Conservation (phyloP, 2,888 invertebrate species). For the Nudaria mundana region DNA sequence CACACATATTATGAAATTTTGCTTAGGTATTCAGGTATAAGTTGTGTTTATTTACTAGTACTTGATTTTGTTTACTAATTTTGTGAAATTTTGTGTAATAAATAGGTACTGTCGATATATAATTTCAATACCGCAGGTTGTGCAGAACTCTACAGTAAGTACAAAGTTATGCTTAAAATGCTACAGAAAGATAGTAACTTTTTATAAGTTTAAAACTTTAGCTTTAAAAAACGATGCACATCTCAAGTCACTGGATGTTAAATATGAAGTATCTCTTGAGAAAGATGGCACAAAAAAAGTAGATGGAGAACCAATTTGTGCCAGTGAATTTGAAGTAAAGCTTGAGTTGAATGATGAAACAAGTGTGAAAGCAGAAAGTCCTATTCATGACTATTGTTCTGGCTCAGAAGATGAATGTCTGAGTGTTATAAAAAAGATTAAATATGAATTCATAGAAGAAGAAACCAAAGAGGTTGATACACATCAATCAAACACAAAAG, state of each 20-base stretch:
- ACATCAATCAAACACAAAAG: neutral
- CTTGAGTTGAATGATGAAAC: conserved; percentile 14
- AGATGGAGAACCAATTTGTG: neutral
- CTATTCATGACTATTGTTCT: conserved; percentile 29
- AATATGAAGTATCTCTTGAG: conserved; percentile 30
- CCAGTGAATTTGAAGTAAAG: conserved; percentile 26
- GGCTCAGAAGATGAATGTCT: conserved; percentile 57
- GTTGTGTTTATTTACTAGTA: conserved; percentile 1
- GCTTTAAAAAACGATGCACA: conserved; percentile 54
- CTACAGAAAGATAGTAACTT: conserved; percentile 50
- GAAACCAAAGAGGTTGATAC: conserved; percentile 41
- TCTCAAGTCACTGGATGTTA: conserved; percentile 34
- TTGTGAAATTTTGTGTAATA: too few relatives aligned
- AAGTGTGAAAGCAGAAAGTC: conserved; percentile 14
- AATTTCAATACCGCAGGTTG: conserved; percentile 41
- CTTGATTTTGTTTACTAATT: too few relatives aligned
- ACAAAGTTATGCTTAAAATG: conserved; percentile 60
- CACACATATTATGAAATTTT: conserved; percentile 51
- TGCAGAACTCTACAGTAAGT: conserved; percentile 39
- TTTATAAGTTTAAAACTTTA: conserved; percentile 55
- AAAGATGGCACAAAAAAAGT: conserved; percentile 23
- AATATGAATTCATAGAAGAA: conserved; percentile 44
- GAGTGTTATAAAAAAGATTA: conserved; percentile 35
- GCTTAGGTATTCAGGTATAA: conserved; percentile 58
- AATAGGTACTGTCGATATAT: neutral